Evolutionary conservation across 2,113 vertebrate species (phyloP), one percentile per base, ranked within the genome.

Genomic region (Bos javanicus): DNA sequence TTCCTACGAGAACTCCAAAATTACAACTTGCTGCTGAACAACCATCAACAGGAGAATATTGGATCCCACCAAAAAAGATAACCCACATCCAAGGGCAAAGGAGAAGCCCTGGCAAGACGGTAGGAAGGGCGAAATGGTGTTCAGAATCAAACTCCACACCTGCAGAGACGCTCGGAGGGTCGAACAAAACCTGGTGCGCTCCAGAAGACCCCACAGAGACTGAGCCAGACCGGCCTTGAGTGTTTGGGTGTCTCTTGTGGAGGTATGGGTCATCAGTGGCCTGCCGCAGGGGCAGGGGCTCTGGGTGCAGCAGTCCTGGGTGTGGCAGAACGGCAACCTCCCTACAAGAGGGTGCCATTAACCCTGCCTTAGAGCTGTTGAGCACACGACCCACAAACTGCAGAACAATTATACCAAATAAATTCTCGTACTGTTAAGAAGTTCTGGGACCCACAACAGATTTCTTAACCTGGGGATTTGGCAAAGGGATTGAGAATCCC

Each of bases 81-180:
- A 11, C 67, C n/a, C n/a, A 39, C 0, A 0, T 39, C 67, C n/a
- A 71, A 39, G 67, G 67, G n/a, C 67, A 71, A 71, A 71, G n/a
- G n/a, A 39, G n/a, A 71, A 71, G 12, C 67, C 19, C 67, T 2
- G 2, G n/a, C 19, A 71, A 39, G n/a, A 71, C 0, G n/a, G 19
- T 23, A 71, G 67, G 67, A 39, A 19, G 67, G 67, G 67, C 0
- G 5, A 71, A 71, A 71, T 71, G 0, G 4, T 71, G 67, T 71
- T 71, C 23, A 71, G 67, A 71, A 71, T 71, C n/a, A 39, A 71
- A 39, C 10, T 71, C 67, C 67, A 71, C 39, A 71, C 5, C n/a
- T 0, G 0, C 67, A 71, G 67, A 23, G 19, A 71, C 3, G 1
- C n/a, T 39, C 0, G 2, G 67, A 39, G n/a, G 67, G 67, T 39